Conservation (phyloP, 2,113 vertebrate species). For the Oreochromis aureus region DNA sequence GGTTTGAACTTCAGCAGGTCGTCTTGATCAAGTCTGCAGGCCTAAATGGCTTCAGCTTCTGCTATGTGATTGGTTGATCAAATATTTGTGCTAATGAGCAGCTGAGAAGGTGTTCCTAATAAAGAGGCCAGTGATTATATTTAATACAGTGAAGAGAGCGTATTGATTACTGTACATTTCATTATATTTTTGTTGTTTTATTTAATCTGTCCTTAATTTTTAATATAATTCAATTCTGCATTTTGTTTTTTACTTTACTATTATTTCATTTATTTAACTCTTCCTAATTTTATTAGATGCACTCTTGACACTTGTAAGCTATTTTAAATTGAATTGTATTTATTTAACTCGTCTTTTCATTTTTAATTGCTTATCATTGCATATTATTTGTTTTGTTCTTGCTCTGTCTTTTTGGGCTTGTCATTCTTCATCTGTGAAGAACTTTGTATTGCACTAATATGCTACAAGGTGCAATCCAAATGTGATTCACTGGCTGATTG, state of each 20-base stretch:
- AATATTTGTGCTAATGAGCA: neutral
- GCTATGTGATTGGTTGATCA: neutral
- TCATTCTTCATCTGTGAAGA: neutral
- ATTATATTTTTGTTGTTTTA: neutral
- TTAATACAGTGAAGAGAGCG: neutral
- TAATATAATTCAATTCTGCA: neutral
- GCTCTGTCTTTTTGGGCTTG: neutral
- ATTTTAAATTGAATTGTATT: neutral
- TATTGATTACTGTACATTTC: neutral
- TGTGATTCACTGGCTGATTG: neutral
- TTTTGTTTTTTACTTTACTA: neutral
- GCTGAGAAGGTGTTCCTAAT: neutral
- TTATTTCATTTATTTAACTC: neutral
- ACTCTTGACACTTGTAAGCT: neutral
- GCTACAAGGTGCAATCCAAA: neutral
- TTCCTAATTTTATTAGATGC: neutral
- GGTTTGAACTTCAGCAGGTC: neutral
- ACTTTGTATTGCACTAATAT: neutral
- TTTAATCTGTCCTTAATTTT: neutral
- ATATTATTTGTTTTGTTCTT: neutral
- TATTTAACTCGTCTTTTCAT: neutral
- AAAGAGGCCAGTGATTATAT: neutral
- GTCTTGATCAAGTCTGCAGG: rapidly evolving
- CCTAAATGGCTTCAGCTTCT: neutral
- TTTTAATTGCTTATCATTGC: neutral